Evolutionary conservation across 2,113 vertebrate genomes (phyloP).

Genomic region (Lanius ludovicianus): DNA sequence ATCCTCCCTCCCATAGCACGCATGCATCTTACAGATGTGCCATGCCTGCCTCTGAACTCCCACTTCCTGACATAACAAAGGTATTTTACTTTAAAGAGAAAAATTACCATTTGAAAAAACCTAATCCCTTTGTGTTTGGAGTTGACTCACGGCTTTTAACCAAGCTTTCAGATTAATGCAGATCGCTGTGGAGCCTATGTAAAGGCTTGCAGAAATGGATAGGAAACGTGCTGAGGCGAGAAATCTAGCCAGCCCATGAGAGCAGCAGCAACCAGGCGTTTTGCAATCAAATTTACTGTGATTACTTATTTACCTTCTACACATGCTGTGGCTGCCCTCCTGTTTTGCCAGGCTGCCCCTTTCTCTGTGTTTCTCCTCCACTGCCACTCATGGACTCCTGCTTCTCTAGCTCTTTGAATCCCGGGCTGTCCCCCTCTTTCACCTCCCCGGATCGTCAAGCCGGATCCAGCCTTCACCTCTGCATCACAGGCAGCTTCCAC

Average conservation of each 20-base stretch:
- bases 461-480: conserved; percentile 13
- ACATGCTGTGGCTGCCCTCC: not conserved
- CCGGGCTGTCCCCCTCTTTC: not conserved
- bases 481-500: conserved; percentile 21
- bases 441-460: not conserved
- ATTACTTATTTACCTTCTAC: not conserved
- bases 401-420: not conserved
- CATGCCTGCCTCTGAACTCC: not conserved
- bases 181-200: not conserved
- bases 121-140: not conserved
- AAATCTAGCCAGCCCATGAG: not conserved
- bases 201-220: not conserved
- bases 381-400: not conserved
- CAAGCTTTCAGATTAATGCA: not conserved
- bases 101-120: not conserved
- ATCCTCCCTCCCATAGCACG: fast-evolving
- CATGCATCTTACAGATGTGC: not conserved
- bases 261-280: not conserved
- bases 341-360: not conserved
- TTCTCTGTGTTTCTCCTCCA: not conserved
- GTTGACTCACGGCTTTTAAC: not conserved
- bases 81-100: not conserved
- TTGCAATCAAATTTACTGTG: not conserved
- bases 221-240: not conserved
- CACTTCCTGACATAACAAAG: not conserved